Conservation (phyloP, 2,113 vertebrate genomes). For the Vulpes vulpes region DNA sequence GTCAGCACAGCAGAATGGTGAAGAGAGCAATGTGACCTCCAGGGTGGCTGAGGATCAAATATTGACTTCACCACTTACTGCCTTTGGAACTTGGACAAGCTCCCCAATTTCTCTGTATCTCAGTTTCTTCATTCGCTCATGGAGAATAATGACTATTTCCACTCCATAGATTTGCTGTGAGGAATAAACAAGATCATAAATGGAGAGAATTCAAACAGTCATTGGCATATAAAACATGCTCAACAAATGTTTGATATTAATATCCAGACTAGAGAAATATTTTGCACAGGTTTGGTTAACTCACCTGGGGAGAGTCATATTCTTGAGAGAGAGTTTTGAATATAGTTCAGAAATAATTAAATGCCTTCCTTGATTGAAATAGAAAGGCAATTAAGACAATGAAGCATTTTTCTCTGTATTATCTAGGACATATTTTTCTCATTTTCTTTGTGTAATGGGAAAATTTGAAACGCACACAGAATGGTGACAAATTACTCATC, state of each 20-base stretch:
- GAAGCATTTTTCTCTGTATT: constrained; percentile 73
- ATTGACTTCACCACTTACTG: not conserved
- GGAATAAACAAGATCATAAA: not conserved
- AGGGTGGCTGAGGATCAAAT: not conserved
- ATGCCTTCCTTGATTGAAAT: constrained; percentile 80
- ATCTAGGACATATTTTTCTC: constrained; percentile 84
- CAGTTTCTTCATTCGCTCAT: not conserved
- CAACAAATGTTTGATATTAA: not conserved
- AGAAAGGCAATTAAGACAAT: constrained; percentile 82
- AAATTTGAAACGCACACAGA: constrained; percentile 70
- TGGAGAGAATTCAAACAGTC: not conserved
- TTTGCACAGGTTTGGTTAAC: constrained; percentile 61
- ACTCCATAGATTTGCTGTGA: not conserved
- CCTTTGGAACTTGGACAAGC: not conserved
- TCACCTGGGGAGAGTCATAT: constrained; percentile 62
- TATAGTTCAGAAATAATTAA: constrained; percentile 85
- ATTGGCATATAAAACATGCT: not conserved
- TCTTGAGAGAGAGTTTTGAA: constrained; percentile 76
- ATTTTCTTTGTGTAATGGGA: constrained; percentile 81
- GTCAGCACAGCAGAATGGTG: not conserved
- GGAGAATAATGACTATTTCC: not conserved
- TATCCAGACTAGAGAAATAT: constrained; percentile 32
- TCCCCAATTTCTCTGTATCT: not conserved
- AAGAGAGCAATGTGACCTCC: not conserved
- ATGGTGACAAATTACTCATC: constrained; percentile 65